These are phyloP conservation scores for Polyergus mexicanus DNA, from an alignment of 1,140 invertebrate species.

Conservation along the genomic window DNA sequence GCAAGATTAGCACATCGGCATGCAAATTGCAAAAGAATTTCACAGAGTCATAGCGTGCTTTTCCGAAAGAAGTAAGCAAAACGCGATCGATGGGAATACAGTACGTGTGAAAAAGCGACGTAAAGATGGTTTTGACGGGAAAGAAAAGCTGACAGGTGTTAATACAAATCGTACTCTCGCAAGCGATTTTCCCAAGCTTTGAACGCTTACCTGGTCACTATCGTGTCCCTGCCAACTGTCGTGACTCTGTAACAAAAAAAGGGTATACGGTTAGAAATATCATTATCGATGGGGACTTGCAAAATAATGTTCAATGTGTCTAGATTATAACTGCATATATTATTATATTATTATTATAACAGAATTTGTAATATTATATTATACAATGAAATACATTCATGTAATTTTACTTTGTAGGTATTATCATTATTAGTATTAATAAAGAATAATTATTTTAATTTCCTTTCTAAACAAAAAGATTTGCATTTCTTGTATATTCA, in stretches of 20 bases:
- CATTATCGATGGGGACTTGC: neutral
- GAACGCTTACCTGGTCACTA: slow-evolving; percentile 87
- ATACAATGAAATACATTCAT: no score
- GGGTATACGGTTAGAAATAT: neutral
- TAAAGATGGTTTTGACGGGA: slow-evolving; percentile 33
- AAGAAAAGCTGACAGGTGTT: slow-evolving; percentile 45
- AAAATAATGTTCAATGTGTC: neutral
- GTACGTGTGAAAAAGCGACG: slow-evolving; percentile 22
- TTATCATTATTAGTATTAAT: no score
- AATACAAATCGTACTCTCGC: slow-evolving; percentile 40
- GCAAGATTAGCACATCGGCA: slow-evolving; percentile 48
- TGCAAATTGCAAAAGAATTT: slow-evolving; percentile 58
- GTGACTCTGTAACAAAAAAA: slow-evolving; percentile 87
- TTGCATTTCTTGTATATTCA: no score
- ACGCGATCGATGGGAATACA: slow-evolving; percentile 25
- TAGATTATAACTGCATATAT: neutral
- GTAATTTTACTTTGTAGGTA: no score
- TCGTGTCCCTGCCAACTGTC: slow-evolving; percentile 89
- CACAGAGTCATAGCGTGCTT: slow-evolving; percentile 39
- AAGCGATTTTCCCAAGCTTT: slow-evolving; percentile 40
- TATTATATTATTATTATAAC: slow-evolving; percentile 13
- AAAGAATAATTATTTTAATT: no score
- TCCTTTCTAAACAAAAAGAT: no score
- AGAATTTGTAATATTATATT: neutral
- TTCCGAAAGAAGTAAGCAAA: slow-evolving; percentile 35